A percentile compares a stretch with the other conserved stretches of the same genome.
These are phyloP conservation scores for Perca fluviatilis DNA, from an alignment of 2,113 vertebrate genomes.

Conservation along the genomic window DNA sequence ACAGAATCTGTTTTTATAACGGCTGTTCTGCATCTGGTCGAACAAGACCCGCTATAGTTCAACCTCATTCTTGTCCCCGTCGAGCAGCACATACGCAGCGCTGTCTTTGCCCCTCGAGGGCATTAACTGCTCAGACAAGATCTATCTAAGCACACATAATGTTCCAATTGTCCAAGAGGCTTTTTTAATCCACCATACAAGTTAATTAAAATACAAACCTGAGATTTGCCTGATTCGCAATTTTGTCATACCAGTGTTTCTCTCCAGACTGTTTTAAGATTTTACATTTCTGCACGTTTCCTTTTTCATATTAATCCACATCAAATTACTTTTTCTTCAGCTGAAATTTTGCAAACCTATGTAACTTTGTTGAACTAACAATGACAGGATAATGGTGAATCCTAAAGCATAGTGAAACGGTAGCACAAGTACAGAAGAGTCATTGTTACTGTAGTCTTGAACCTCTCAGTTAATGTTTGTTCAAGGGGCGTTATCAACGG, in stretches of 20 bases:
- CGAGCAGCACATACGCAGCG: not conserved
- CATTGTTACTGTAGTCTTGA: too few relatives aligned
- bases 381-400: not conserved
- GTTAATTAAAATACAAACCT: not conserved
- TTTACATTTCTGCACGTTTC: not conserved
- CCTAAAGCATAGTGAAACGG: not conserved
- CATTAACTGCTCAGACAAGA: conserved; percentile 19
- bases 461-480: too few relatives aligned
- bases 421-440: not conserved
- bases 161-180: conserved; percentile 30
- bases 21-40: conserved; percentile 23
- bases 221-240: not conserved
- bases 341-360: not conserved
- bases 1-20: conserved; percentile 20
- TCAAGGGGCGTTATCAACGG: too few relatives aligned
- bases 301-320: conserved; percentile 2
- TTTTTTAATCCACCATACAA: conserved; percentile 15
- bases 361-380: not conserved
- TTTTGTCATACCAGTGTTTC: not conserved
- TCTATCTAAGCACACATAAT: conserved; percentile 16
- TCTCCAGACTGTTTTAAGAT: not conserved
- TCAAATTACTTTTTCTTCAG: not conserved
- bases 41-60: conserved; percentile 38
- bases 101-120: not conserved
- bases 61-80: conserved; percentile 4